phyloP scores from a whole-genome alignment of 2,113 vertebrate species.

The Pomatorhinus ruficollis region DNA sequence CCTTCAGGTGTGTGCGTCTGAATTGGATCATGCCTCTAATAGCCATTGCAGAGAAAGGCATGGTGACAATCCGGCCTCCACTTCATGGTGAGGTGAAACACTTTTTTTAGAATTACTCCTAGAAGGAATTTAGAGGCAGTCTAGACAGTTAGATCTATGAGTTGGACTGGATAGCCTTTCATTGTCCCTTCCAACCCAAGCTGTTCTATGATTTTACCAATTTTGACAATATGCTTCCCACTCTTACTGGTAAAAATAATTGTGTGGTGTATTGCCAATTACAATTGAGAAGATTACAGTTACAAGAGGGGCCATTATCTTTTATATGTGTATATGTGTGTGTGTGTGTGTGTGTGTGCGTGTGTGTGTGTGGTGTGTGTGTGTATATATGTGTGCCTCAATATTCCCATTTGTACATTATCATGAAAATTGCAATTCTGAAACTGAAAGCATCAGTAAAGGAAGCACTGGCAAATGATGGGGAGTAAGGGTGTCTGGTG shows the following conservation, averaged over 20 bases:
- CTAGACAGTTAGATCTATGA: background rate
- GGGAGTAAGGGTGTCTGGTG: fast-evolving
- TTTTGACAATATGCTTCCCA: background rate
- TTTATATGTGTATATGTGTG: background rate
- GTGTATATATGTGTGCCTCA: background rate
- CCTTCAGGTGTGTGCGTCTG: background rate
- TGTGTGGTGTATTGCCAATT: background rate
- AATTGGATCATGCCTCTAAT: background rate
- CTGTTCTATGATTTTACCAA: background rate
- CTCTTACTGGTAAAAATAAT: background rate
- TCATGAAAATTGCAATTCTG: background rate
- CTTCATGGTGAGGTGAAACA: background rate
- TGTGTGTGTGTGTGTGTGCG: too few relatives aligned
- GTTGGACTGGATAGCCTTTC: background rate
- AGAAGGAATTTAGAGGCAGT: background rate
- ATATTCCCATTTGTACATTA: background rate
- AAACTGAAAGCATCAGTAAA: background rate
- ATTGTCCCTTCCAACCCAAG: background rate
- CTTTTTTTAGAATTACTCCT: background rate
- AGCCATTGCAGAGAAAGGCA: background rate
- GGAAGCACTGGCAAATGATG: background rate
- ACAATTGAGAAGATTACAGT: too few relatives aligned
- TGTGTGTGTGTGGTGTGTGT: too few relatives aligned
- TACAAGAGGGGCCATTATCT: background rate
- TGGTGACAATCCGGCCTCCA: background rate